phyloP scores from a whole-genome alignment of 2,113 vertebrate genomes.

The Eurystomus gularis region DNA sequence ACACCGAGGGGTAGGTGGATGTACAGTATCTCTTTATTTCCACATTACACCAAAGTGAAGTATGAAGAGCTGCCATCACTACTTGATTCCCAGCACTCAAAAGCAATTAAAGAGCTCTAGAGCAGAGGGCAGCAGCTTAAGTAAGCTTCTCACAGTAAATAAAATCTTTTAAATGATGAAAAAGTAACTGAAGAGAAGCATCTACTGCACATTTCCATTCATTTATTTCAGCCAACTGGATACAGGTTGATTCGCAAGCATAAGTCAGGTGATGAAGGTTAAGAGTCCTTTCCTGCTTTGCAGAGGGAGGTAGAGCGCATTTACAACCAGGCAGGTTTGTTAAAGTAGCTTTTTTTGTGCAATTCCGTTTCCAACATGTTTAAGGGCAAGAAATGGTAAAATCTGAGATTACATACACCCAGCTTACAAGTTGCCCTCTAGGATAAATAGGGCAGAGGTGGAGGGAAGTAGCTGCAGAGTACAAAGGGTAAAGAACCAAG shows the following conservation, averaged over 20 bases:
- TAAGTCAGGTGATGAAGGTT: neutral
- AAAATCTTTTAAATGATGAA: neutral
- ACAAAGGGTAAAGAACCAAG: neutral
- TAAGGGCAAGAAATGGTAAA: neutral
- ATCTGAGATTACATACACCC: neutral
- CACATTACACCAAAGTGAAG: neutral
- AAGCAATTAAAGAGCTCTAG: neutral
- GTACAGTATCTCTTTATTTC: neutral
- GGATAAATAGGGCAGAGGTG: neutral
- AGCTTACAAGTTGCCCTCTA: neutral
- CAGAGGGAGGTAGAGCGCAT: neutral
- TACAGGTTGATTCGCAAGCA: neutral
- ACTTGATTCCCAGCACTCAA: neutral
- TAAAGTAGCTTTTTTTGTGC: neutral
- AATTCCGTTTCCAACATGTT: neutral
- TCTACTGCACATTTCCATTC: neutral
- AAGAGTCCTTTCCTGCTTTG: neutral
- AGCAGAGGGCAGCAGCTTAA: neutral
- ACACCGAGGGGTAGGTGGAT: rapidly evolving
- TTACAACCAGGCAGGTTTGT: neutral
- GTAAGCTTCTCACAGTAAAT: neutral
- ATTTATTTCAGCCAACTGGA: neutral
- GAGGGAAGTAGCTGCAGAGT: neutral
- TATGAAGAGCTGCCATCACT: neutral
- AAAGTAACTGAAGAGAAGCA: neutral